Evolutionary conservation across 1,140 invertebrate species (phyloP), one percentile per base, ranked within the genome.

Genomic region (Cyphomyrmex costatus): DNA sequence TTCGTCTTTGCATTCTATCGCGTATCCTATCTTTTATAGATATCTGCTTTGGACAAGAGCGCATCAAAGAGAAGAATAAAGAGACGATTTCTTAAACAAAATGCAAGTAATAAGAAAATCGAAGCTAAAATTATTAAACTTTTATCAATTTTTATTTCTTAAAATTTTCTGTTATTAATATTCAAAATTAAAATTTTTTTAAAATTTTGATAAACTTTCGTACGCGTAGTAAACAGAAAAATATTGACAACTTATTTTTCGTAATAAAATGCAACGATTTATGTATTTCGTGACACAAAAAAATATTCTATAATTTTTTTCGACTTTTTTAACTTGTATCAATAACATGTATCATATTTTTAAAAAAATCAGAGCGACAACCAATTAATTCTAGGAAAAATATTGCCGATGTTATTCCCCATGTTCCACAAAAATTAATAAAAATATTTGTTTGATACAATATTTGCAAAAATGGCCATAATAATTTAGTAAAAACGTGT

Each of bases 301-400:
- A 63, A 16, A 51, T 53, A 36, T 79, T 79, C 46, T 53, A 46
- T 27, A 30, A 21, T 42, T 5, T 78, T 33, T 63, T 51, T 12
- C 14, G 24, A 78, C 21, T 33, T 51, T 65, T 79, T 68, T 19
- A 42, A 80, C 14, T 56, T 24, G 12, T 68, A 24, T 51, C 12
- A 6, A 19, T 24, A 53, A 56, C 33, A 36, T 12, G 7, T 51
- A 42, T 56, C n/a, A 36, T 51, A 66, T 42, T 80, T 56, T 12
- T 24, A 53, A 42, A 70, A 42, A 56, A 79, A 68, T 79, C 46
- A 70, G 42, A 71, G 46, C 60, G 8, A 49, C 8, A 80, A 42
- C 6, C 19, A 51, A 80, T 70, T 42, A 16, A 77, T 49, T 51
- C 16, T 3, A 21, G 42, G n/a, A 7, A 66, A 79, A 79, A 27